Evolutionary conservation across 23 tunicate species (phyloP), one percentile per base, ranked within the genome.

Genomic region (Corella eumyota): DNA sequence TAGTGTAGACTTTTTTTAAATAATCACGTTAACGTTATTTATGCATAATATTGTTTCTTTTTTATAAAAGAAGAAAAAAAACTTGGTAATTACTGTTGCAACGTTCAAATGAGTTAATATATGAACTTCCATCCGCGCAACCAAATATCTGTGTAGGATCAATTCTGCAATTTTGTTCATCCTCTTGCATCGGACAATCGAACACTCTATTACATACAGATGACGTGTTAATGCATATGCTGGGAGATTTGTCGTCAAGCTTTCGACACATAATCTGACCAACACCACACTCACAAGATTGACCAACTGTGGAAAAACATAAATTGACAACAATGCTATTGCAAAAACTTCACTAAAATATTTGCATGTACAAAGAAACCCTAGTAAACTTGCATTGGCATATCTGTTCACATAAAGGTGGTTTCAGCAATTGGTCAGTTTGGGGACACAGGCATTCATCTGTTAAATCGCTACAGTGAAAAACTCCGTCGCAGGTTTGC

Each of bases 381-480:
- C 11, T 51, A n/a, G 11, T 35, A 30, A 66, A 3, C 50, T 45
- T 56, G 65, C 81, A 72, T 33, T 75, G 32, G 44, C 81, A 75
- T 5, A 75, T 50, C 1, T 73, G 37, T 26, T 66, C 62, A 31
- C 81, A 75, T 0, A 65, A 29, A 11, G 53, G 32, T 11, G 65
- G 65, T 7, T 26, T 31, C n/a, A n/a, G n/a, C 25, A 25, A 25
- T 37, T 64, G 32, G 0, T 65, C 34, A 24, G 38, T 25, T 26
- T 53, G 29, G 1, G 72, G 34, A 32, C 81, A 75, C 23, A 75
- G 35, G 38, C 81, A 75, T 54, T 75, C 81, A 44, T 75, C 81
- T 20, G 81, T 37, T 36, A 75, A 56, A 34, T 75, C 81, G 7
- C 35, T 35, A 57, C 81, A 75, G 24, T 75, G 72, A 25, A 75